Percentiles rank a stretch among this genome's conserved stretches.
phyloP scores from a whole-genome alignment of 1,140 invertebrate genomes.

The Scylla paramamosain region DNA sequence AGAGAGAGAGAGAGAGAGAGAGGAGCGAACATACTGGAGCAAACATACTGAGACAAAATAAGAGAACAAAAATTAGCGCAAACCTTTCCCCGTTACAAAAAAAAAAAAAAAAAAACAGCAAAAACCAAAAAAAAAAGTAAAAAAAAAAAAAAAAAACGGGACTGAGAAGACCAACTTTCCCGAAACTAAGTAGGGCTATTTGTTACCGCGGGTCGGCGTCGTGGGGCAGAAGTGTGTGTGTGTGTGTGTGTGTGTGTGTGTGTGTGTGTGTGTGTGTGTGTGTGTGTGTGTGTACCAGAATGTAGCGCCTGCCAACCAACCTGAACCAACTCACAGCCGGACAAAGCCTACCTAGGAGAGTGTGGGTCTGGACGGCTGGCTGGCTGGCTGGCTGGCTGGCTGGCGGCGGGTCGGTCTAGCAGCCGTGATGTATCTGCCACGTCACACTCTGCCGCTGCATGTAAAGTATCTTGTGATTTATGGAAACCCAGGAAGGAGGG shows the following conservation, averaged over 20 bases:
- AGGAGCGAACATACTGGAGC: too few species aligned
- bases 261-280: not conserved
- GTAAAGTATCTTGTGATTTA: conserved; percentile 69
- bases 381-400: not conserved
- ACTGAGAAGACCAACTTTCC: not conserved
- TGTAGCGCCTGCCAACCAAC: not conserved
- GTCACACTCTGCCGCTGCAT: conserved; percentile 62
- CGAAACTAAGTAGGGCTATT: not conserved
- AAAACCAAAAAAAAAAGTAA: not conserved
- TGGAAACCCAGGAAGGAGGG: conserved; percentile 45
- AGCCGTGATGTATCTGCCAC: conserved; percentile 45
- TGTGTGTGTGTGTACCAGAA: too few species aligned
- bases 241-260: not conserved
- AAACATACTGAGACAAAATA: too few species aligned
- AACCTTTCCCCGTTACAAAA: too few species aligned
- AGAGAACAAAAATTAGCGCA: too few species aligned
- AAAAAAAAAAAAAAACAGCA: too few species aligned
- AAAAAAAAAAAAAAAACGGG: too few species aligned
- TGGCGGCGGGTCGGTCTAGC: not conserved
- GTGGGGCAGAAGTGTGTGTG: not conserved
- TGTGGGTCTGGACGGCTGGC: not conserved
- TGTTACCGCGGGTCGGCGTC: not conserved
- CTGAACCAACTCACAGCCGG: not conserved
- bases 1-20: not conserved
- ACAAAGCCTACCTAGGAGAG: not conserved